Base-by-base conservation (phyloP, 2,113 vertebrate genomes). In the Ranitomeya imitator region DNA sequence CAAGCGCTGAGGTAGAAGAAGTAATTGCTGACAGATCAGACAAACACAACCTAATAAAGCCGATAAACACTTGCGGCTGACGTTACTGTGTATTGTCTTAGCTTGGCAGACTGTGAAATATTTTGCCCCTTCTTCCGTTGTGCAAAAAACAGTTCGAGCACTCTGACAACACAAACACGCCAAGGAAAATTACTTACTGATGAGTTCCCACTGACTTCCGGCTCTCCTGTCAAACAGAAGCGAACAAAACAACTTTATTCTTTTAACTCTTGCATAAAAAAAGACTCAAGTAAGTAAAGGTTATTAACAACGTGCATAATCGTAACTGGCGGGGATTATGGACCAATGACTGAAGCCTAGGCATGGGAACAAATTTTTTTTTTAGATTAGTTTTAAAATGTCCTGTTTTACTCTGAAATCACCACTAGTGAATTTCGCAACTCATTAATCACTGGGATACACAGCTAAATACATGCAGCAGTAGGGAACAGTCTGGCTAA, bases 121-220 rank as follows among this genome's bases (percentile, higher is more conserved):
- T 21, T 74, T 59, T 37, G 23, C 67, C 57, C 8, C n/a, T 14
- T 59, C 69, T 73, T 26, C 69, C 37, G 54, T 57, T 12, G 15
- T 16, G 31, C 61, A 51, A n/a, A 83, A 83, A 67, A 83, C 51
- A 67, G 21, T 74, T 61, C 55, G 21, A 77, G 14, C 54, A 63
- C 31, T 67, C 37, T 14, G 51, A 78, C 55, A 60, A 74, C 71
- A 86, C 71, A 86, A 77, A 78, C 55, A 84, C 67, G 65, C 45
- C 63, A 55, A 18, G 63, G 55, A 31, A 91, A 91, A 60, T 91
- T 94, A 90, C 92, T 94, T 83, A 91, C 93, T 11, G 95, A 93
- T 71, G 95, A 93, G 90, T 93, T 94, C 83, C 95, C 94, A 90
- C 89, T 91, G 88, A 87, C 91, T 78, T 26, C 81, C 23, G 91